Evolutionary conservation across 2,113 vertebrate species (phyloP).

Genomic region (Forbesichthys agassizii): DNA sequence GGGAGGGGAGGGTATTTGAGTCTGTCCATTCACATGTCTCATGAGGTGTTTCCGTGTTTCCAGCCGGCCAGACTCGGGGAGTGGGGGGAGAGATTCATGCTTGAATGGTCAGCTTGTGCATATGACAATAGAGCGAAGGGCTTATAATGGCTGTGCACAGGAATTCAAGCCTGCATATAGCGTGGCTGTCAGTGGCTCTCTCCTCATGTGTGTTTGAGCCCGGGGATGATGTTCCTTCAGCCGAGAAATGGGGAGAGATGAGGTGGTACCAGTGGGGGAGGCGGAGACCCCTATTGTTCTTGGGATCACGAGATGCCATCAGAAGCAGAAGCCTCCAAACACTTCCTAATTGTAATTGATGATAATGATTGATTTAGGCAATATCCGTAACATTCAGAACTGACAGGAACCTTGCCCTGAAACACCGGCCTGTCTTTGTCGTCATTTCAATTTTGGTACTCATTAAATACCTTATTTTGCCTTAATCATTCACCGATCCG

Average conservation of each 20-base stretch:
- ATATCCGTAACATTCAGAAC: no score
- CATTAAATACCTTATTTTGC: no score
- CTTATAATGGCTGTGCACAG: conserved; percentile 22
- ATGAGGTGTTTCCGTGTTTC: conserved; percentile 66
- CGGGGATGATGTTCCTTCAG: conserved; percentile 24
- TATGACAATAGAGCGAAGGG: conserved; percentile 45
- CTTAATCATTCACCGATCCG: no score
- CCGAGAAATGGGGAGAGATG: background rate
- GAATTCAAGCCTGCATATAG: conserved; percentile 41
- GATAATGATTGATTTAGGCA: no score
- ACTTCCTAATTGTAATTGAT: no score
- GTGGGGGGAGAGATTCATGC: conserved; percentile 23
- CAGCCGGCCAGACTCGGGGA: conserved; percentile 55
- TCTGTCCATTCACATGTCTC: conserved; percentile 66
- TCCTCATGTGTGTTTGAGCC: conserved; percentile 21
- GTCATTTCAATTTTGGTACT: no score
- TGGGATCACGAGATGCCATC: background rate
- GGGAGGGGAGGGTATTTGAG: background rate
- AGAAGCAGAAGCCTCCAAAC: no score
- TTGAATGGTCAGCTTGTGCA: conserved; percentile 61
- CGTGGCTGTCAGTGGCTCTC: background rate
- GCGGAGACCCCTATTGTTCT: background rate
- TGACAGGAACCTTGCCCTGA: no score
- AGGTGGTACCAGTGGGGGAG: background rate
- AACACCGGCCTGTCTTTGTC: no score